Evolutionary conservation across 2,113 vertebrate species (phyloP).

Genomic region (Anguilla rostrata): DNA sequence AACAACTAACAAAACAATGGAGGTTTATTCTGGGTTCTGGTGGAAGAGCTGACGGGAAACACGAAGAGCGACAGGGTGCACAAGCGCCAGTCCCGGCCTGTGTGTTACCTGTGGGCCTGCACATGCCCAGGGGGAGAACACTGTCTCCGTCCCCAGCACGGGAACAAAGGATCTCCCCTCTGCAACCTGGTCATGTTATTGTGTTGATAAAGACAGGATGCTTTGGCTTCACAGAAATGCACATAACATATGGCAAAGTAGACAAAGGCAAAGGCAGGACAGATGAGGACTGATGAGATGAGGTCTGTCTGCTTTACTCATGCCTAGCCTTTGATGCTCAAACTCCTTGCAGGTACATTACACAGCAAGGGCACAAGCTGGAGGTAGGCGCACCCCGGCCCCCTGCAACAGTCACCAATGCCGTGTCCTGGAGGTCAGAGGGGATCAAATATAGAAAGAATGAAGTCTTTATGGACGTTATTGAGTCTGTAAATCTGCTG

Average conservation of each 20-base stretch:
- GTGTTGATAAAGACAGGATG: too few relatives aligned
- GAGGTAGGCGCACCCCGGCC: slow-evolving; percentile 74
- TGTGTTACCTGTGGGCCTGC: neutral
- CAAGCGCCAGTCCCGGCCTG: neutral
- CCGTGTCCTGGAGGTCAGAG: slow-evolving; percentile 78
- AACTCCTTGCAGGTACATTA: slow-evolving; percentile 69
- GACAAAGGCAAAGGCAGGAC: neutral
- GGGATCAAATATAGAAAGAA: slow-evolving; percentile 82
- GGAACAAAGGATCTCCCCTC: neutral
- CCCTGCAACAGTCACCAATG: slow-evolving; percentile 78
- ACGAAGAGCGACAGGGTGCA: neutral
- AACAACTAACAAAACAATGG: neutral
- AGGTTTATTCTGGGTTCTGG: neutral
- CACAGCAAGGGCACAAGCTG: slow-evolving; percentile 75
- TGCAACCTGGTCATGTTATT: neutral
- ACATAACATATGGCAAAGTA: neutral
- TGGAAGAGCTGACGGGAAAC: neutral
- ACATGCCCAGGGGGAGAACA: slow-evolving; percentile 5
- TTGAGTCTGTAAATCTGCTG: slow-evolving; percentile 78
- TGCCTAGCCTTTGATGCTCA: slow-evolving; percentile 21
- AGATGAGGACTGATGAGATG: neutral
- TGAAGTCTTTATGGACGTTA: slow-evolving; percentile 80
- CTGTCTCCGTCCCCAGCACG: neutral
- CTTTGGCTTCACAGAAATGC: too few relatives aligned
- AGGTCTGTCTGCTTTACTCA: neutral